Conservation (phyloP, 92 coral and sea anemone genomes). For the Phenganax subtilis region DNA sequence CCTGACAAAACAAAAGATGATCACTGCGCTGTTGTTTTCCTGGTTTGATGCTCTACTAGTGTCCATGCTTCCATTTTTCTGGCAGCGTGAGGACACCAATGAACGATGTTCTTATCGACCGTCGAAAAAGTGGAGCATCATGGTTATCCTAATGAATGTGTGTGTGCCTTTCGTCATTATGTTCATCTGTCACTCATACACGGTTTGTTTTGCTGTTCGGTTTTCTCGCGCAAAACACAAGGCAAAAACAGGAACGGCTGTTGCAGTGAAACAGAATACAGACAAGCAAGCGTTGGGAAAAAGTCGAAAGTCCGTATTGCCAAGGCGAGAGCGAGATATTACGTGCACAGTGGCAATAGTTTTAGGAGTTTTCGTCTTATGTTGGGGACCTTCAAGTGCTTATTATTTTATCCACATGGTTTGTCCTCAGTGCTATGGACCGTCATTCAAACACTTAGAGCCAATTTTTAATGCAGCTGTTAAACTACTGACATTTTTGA, state of each 20-base stretch:
- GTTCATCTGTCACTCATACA: conserved; percentile 64
- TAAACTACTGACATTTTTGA: conserved; percentile 73
- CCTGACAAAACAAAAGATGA: conserved; percentile 59
- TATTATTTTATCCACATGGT: conserved; percentile 75
- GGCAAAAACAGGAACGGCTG: background rate
- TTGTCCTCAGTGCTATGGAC: conserved; percentile 66
- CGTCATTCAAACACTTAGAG: conserved; percentile 47
- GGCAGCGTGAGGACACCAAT: conserved; percentile 46
- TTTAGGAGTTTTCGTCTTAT: conserved; percentile 71
- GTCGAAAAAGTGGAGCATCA: conserved; percentile 44
- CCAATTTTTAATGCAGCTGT: conserved; percentile 71
- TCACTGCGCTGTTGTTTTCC: conserved; percentile 48
- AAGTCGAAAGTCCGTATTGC: background rate
- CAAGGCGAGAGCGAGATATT: conserved; percentile 56
- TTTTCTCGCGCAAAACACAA: background rate
- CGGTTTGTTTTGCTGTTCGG: conserved; percentile 59
- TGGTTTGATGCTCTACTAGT: conserved; percentile 70
- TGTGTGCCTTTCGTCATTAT: conserved; percentile 74
- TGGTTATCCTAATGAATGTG: conserved; percentile 73
- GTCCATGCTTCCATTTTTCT: conserved; percentile 77
- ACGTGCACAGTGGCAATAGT: conserved; percentile 76
- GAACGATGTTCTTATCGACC: conserved; percentile 69
- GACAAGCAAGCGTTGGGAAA: background rate
- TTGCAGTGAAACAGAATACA: background rate
- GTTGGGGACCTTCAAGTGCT: conserved; percentile 86